Percentiles rank a stretch among this genome's conserved stretches.
Evolutionary conservation across 2,797 vertebrate species (phyloP).

Genomic region (Phaenicophaeus curvirostris): DNA sequence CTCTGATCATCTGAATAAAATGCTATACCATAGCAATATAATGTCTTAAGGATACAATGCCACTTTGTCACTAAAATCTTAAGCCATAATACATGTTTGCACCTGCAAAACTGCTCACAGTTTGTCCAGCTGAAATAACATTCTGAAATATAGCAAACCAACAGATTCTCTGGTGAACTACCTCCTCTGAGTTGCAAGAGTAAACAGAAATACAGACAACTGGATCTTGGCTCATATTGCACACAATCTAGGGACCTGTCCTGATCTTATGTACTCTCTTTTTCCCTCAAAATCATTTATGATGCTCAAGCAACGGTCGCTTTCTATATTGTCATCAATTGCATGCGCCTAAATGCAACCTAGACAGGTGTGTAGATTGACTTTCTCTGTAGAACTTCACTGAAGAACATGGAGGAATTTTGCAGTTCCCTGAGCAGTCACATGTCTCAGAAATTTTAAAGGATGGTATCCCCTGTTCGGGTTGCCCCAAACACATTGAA

Average conservation of each 20-base stretch:
- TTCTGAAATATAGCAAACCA: constrained; percentile 2
- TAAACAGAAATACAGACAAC: background rate
- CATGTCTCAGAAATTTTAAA: background rate
- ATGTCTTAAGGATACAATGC: background rate
- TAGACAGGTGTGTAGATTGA: background rate
- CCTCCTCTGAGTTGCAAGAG: background rate
- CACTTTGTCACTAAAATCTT: background rate
- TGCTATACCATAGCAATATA: background rate
- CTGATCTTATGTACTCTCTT: background rate
- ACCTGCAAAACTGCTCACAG: background rate
- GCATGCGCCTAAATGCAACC: background rate
- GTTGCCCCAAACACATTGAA: background rate
- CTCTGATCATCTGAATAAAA: background rate
- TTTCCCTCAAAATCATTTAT: background rate
- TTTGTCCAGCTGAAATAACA: constrained; percentile 30
- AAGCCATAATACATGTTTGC: background rate
- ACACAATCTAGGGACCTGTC: background rate
- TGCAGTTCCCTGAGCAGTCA: background rate
- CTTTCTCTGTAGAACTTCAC: background rate
- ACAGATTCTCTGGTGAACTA: background rate
- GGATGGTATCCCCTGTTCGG: background rate
- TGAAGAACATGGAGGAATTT: background rate
- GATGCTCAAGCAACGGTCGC: background rate
- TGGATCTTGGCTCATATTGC: background rate
- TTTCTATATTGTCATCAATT: background rate